Evolutionary conservation across 2,888 invertebrate species (phyloP), one percentile per base, ranked within the genome.

Genomic region (Mycalesis mineus): DNA sequence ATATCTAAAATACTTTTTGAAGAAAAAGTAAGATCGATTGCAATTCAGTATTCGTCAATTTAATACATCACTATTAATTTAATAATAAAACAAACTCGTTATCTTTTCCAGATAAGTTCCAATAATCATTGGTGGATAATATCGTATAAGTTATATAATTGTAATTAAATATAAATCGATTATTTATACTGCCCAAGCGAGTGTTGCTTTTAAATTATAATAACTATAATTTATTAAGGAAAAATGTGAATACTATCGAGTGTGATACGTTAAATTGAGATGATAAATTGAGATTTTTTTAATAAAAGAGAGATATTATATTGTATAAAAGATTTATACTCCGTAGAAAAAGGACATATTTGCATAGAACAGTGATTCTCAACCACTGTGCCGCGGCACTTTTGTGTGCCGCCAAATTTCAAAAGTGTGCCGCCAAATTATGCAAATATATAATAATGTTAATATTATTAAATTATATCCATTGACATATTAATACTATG

Each of bases 141-240:
- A 47, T 11, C 55, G 58, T 55, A 48, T 44, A 15, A 45, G 15
- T 33, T 37, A 44, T 28, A 55, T 45, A 15, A 52, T 55, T 37
- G 17, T 49, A 37, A 28, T 39, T 56, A 42, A 41, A 50, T 45
- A 6, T 47, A 42, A 55, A 61, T 55, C 55, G 40, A 60, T 53
- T 58, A 50, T 55, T 61, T 55, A 37, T 61, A 58, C 58, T 61
- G 58, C 61, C 61, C 61, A 49, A 52, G 49, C 55, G 58, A 61
- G 61, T 52, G 61, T 55, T 61, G 61, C 55, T 61, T 61, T 45
- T 52, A 15, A 36, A 36, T 33, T 5, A 42, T 36, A 42, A 41
- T 57, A 33, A 29, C 13, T 15, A 47, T 61, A 54, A 55, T 61
- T 57, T 57, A 41, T 54, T 55, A 47, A 47, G 40, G 17, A 41